Conservation (phyloP, 2,113 vertebrate genomes). For the Lepisosteus osseus region DNA sequence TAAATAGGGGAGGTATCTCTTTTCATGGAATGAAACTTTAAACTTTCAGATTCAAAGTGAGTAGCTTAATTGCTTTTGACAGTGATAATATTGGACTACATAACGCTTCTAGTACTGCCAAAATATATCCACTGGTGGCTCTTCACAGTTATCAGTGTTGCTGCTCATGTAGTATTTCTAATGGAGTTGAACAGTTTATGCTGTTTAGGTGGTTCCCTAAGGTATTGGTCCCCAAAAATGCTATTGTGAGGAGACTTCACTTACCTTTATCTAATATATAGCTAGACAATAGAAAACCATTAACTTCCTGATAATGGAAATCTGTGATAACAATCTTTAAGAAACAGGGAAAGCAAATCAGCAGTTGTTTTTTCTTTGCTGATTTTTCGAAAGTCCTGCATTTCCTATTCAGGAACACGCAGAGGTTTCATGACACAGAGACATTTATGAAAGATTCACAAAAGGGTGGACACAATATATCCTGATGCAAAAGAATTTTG, state of each 20-base stretch:
- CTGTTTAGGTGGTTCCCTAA: no score
- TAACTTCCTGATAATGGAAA: slow-evolving; percentile 65
- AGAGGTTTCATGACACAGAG: slow-evolving; percentile 46
- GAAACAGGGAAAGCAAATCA: slow-evolving; percentile 61
- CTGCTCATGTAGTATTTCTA: no score
- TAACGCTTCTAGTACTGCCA: no score
- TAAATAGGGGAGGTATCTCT: no score
- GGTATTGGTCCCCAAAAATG: no score
- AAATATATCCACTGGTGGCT: no score
- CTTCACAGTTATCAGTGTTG: no score
- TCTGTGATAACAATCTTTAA: slow-evolving; percentile 61
- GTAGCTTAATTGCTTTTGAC: no score
- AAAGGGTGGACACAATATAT: slow-evolving; percentile 24
- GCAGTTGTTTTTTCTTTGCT: slow-evolving; percentile 27
- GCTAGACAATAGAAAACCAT: slow-evolving; percentile 57
- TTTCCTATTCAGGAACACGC: slow-evolving; percentile 44
- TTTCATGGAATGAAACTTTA: slow-evolving; percentile 27
- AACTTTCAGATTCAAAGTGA: no score
- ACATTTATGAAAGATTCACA: slow-evolving; percentile 26
- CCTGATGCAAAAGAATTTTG: slow-evolving; percentile 19
- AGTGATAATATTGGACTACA: no score
- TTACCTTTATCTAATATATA: slow-evolving; percentile 26
- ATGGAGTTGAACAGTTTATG: no score
- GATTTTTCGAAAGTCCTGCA: slow-evolving; percentile 28
- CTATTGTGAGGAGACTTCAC: no score